A percentile compares a stretch with the other conserved stretches of the same genome.
These are phyloP conservation scores for Diploptera punctata DNA, from an alignment of 2,888 invertebrate species.

Conservation along the genomic window DNA sequence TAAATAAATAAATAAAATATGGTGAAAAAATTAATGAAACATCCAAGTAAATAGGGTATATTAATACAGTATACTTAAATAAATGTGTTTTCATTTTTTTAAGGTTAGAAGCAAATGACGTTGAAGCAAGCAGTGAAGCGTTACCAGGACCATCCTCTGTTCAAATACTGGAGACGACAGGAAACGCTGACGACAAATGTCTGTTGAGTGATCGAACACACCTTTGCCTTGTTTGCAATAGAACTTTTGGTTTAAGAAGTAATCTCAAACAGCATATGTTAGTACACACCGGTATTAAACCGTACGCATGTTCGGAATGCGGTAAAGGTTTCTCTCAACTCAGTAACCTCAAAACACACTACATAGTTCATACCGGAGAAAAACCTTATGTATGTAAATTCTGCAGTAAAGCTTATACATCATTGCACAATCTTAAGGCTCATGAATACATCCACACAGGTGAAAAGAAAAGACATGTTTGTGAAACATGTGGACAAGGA, in stretches of 20 bases:
- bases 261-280: slow-evolving; percentile 21
- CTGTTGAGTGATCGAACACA: not conserved
- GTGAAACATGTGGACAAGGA: slow-evolving; percentile 29
- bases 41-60: no score
- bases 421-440: not conserved
- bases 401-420: slow-evolving; percentile 6
- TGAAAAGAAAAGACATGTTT: slow-evolving; percentile 16
- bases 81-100: no score
- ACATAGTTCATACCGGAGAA: slow-evolving; percentile 20
- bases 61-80: no score
- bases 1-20: no score
- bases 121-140: no score
- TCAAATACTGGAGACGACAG: no score
- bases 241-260: not conserved
- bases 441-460: slow-evolving; percentile 7
- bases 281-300: slow-evolving; percentile 21
- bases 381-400: slow-evolving; percentile 14
- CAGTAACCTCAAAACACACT: slow-evolving; percentile 29
- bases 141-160: not conserved
- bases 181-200: not conserved
- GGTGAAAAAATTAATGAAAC: no score
- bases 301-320: slow-evolving; percentile 19
- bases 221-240: not conserved
- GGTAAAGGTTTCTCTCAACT: slow-evolving; percentile 28
- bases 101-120: no score